These are phyloP conservation scores for Drosophila mimetica DNA, from an alignment of 2,888 invertebrate genomes.

Conservation along the genomic window DNA sequence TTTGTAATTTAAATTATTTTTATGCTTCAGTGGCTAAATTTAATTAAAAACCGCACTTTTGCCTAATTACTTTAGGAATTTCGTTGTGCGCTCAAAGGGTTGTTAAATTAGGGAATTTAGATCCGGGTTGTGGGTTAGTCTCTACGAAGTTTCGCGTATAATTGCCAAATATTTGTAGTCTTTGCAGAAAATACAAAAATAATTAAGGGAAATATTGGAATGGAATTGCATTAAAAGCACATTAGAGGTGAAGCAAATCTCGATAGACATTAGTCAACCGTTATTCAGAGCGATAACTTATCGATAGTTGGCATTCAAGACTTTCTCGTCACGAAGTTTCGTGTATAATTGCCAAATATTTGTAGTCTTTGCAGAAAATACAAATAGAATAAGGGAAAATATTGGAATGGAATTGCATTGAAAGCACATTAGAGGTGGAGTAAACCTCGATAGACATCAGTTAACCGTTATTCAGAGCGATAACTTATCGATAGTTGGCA, in stretches of 20 bases:
- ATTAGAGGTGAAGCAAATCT: background rate
- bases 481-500: constrained; percentile 46
- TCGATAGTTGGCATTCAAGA: constrained; percentile 40
- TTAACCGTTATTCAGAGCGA: constrained; percentile 14
- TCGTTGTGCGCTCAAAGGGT: constrained; percentile 4
- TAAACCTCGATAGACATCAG: background rate
- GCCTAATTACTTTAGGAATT: constrained; percentile 14
- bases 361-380: no score
- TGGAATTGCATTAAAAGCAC: background rate
- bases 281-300: constrained; percentile 39
- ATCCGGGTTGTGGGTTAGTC: background rate
- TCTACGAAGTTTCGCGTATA: background rate
- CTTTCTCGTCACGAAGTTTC: no score
- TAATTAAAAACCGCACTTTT: constrained; percentile 27
- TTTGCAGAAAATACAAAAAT: background rate
- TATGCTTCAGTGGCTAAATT: constrained; percentile 16
- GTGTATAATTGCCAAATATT: no score
- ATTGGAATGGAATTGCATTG: no score
- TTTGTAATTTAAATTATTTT: constrained; percentile 45
- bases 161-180: background rate
- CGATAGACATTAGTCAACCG: background rate
- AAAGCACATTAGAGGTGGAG: background rate
- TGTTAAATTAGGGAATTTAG: background rate
- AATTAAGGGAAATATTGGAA: no score
- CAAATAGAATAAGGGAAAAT: no score